phyloP scores from a whole-genome alignment of 2,797 vertebrate genomes.

The Artibeus jamaicensis region DNA sequence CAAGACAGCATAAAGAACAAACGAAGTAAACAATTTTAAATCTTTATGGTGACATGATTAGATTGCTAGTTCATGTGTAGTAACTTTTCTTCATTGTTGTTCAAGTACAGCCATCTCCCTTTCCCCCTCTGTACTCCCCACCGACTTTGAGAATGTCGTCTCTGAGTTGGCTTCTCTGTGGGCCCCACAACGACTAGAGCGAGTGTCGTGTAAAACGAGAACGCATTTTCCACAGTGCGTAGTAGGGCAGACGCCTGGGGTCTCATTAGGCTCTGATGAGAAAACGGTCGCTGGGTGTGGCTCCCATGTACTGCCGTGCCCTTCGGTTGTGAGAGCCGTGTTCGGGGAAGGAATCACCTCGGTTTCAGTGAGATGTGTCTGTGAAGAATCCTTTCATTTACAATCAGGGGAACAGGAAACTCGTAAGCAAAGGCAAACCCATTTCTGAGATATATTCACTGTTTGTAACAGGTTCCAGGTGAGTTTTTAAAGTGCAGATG shows the following conservation, averaged over 20 bases:
- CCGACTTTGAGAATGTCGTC: background rate
- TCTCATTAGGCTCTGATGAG: background rate
- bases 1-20: background rate
- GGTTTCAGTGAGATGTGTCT: background rate
- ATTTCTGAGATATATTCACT: conserved; percentile 31
- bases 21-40: background rate
- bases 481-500: background rate
- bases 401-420: background rate
- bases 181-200: background rate
- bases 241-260: no score
- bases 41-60: background rate
- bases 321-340: background rate
- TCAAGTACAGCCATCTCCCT: no score
- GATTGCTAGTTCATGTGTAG: background rate
- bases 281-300: background rate
- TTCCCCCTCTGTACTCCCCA: no score
- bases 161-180: background rate
- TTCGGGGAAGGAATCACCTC: background rate
- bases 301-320: background rate
- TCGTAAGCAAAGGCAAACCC: background rate
- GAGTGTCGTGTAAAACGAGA: background rate
- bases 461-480: background rate
- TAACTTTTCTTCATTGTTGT: background rate
- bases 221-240: background rate
- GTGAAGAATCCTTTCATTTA: background rate